These are phyloP conservation scores for Imbricaverruca yamaguchii DNA, from an alignment of 2,888 invertebrate genomes.

Conservation along the genomic window DNA sequence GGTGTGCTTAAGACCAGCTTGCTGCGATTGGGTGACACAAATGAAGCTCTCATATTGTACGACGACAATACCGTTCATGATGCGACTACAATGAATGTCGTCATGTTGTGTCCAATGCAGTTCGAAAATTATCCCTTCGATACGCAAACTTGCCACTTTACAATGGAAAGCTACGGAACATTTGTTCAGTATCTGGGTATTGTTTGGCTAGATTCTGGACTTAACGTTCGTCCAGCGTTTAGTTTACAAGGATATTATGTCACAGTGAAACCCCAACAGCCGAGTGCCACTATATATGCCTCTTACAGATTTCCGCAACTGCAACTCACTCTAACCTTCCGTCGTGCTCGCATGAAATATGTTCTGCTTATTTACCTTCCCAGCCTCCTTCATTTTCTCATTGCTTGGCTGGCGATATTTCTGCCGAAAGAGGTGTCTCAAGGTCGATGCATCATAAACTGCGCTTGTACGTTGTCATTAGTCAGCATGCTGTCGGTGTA, in stretches of 20 bases:
- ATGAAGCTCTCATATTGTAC: neutral
- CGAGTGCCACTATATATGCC: neutral
- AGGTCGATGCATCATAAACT: conserved; percentile 2
- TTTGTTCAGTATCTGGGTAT: neutral
- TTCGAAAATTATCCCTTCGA: neutral
- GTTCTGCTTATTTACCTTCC: neutral
- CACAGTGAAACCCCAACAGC: neutral
- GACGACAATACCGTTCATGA: neutral
- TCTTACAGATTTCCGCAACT: neutral
- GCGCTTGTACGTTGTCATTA: neutral
- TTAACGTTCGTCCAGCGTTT: neutral
- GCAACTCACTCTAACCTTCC: neutral
- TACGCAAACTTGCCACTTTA: neutral
- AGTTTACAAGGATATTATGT: neutral
- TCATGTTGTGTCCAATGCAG: neutral
- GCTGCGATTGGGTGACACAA: neutral
- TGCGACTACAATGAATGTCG: neutral
- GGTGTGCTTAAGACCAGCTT: neutral
- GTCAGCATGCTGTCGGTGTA: conserved; percentile 1
- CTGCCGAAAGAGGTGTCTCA: conserved; percentile 1
- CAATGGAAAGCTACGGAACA: neutral
- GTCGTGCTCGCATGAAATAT: neutral
- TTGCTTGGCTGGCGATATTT: conserved; percentile 2
- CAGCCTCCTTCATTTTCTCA: neutral
- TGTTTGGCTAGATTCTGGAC: neutral